Base-by-base conservation (phyloP, 2,888 invertebrate genomes). In the Empis stercorea region DNA sequence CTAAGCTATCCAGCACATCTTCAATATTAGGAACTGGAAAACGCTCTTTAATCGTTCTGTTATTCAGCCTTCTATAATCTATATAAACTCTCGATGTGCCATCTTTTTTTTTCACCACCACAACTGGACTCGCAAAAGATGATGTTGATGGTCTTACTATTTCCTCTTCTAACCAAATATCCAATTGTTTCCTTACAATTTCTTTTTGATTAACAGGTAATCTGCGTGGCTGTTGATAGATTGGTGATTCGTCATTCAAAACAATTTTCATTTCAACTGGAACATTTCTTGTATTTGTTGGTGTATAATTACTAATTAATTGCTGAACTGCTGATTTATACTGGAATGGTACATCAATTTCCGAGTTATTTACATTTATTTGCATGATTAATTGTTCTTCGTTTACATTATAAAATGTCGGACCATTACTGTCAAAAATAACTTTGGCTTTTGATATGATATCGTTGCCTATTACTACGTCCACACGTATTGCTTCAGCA, bases 1-100 rank as follows among this genome's bases (percentile, higher is more conserved):
- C 51, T n/a, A 63, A 42, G n/a, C 49, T 49, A 14, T 65, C 62
- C n/a, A 67, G 51, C 9, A 57, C 55, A 46, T 63, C 61, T 43
- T 67, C 63, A 11, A 65, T 65, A 5, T 64, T 20, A 2, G 66
- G 64, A 11, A 68, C 49, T 2, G 63, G 65, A 50, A 57, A 64
- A 34, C 56, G 48, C 44, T 63, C 64, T 44, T 60, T 62, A 3
- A 59, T 46, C 1, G 64, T 59, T 49, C 60, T 58, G 13, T 51
- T 47, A 52, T 70, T 70, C 2, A 68, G 41, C 20, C 52, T 50
- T 10, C 68, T 48, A 50, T 62, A 71, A 48, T 70, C 66, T 0
- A 69, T 55, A 49, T 66, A 69, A 49, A 52, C 10, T 39, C 51
- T 32, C 4, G 30, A 42, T 10, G 17, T 40, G 7, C 46, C 50